These are phyloP conservation scores for Hemicentrotus pulcherrimus DNA, from an alignment of 35 echinoderm and acorn worm species.

Conservation along the genomic window DNA sequence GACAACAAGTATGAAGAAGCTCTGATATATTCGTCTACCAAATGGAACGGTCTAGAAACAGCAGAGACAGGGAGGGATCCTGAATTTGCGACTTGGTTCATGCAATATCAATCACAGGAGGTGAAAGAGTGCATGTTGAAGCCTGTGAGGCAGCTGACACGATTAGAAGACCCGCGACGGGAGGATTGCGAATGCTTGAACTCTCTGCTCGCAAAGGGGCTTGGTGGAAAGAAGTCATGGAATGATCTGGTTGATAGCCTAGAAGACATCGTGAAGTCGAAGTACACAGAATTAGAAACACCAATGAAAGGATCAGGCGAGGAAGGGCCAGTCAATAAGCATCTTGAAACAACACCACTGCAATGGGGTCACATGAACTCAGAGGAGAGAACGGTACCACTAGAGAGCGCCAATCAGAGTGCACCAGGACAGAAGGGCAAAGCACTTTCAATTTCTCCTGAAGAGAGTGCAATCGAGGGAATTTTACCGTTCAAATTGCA, in stretches of 20 bases:
- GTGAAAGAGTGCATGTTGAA: too few species aligned
- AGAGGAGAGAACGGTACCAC: not conserved
- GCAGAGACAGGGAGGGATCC: too few species aligned
- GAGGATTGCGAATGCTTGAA: not conserved
- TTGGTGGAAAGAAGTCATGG: not conserved
- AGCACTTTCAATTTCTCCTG: not conserved
- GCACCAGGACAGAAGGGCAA: not conserved
- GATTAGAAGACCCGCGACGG: not conserved
- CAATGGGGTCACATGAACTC: not conserved
- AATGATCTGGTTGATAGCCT: not conserved
- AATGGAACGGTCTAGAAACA: too few species aligned
- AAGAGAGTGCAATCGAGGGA: not conserved
- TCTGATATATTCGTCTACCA: too few species aligned
- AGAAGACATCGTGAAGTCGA: not conserved
- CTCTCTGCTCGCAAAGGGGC: not conserved
- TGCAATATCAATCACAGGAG: too few species aligned
- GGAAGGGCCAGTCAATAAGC: not conserved
- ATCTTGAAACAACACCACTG: not conserved
- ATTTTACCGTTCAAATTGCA: not conserved
- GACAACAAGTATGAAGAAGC: too few species aligned
- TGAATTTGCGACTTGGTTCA: too few species aligned
- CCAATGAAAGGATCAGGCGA: not conserved
- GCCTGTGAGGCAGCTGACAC: too few species aligned
- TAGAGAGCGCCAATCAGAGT: not conserved
- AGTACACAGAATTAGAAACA: not conserved